Percentiles rank a stretch among this genome's conserved stretches.
Conservation (phyloP, 2,797 vertebrate genomes). For the Mus spretus region DNA sequence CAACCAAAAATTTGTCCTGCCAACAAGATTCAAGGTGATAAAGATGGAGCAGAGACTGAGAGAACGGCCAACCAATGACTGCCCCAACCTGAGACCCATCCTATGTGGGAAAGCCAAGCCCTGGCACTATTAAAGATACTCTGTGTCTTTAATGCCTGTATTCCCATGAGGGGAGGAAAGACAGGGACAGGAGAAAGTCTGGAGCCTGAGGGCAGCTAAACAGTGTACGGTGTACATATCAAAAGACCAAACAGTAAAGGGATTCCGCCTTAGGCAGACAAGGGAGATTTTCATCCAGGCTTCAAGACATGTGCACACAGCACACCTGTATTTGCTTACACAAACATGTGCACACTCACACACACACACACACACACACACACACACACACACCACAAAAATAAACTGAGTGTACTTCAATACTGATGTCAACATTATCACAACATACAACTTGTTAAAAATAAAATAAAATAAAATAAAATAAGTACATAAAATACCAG, state of each 20-base stretch:
- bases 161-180: too few relatives aligned
- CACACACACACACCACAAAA: too few relatives aligned
- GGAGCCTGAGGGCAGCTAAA: too few relatives aligned
- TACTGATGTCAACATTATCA: not conserved
- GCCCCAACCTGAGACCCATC: not conserved
- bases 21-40: not conserved
- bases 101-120: not conserved
- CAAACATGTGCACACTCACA: too few relatives aligned
- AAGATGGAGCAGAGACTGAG: not conserved
- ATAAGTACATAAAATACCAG: not conserved
- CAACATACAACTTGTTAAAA: not conserved
- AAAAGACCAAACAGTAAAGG: not conserved
- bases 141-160: not conserved
- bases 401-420: not conserved
- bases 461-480: not conserved
- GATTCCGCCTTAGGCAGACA: not conserved
- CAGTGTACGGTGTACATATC: not conserved
- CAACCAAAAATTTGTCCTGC: not conserved
- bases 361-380: not conserved
- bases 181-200: not conserved
- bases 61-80: not conserved
- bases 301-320: not conserved
- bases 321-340: not conserved
- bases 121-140: not conserved
- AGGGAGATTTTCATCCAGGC: not conserved